Evolutionary conservation across 2,888 invertebrate species (phyloP), one percentile per base, ranked within the genome.

Genomic region (Lapara coniferarum): DNA sequence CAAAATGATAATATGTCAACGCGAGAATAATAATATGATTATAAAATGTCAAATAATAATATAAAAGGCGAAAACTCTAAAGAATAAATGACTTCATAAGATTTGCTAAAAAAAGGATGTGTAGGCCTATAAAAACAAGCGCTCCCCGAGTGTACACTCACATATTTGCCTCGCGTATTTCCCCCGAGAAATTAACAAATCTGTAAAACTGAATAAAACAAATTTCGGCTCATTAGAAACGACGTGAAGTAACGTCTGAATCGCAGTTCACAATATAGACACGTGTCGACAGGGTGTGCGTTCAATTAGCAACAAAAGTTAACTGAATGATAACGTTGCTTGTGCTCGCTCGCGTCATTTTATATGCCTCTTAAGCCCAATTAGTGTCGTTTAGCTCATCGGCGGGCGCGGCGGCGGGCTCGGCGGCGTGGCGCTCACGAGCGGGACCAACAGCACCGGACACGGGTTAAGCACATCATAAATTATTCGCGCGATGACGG

Each of bases 111-210:
- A n/a, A n/a, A n/a, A n/a, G n/a, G n/a, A n/a, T n/a, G n/a, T n/a
- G n/a, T 37, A 6, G 4, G 37, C 37, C 37, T 37, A 2, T 37
- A 37, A 37, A 37, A 37, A n/a, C n/a, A n/a, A n/a, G 55, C 12
- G 10, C 51, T 51, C 51, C 51, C 37, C 8, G 37, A 37, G 8
- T 37, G 37, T 37, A 37, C 37, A 71, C 67, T 70, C 70, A n/a
- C 67, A 69, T 37, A 37, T 30, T 58, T 58, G 30, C 57, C 57
- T 30, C 57, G 13, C 55, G 51, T 73, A 75, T 81, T 78, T 82
- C 81, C 81, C 80, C 66, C 58, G 81, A 82, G 82, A 79, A 77
- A 79, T 78, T 71, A 77, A 72, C 76, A 66, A 16, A 69, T 58
- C 30, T 37, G 70, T 66, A 51, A 69, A 55, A 69, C 70, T 73